phyloP scores from a whole-genome alignment of 2,888 invertebrate species.

The Arctia plantaginis region DNA sequence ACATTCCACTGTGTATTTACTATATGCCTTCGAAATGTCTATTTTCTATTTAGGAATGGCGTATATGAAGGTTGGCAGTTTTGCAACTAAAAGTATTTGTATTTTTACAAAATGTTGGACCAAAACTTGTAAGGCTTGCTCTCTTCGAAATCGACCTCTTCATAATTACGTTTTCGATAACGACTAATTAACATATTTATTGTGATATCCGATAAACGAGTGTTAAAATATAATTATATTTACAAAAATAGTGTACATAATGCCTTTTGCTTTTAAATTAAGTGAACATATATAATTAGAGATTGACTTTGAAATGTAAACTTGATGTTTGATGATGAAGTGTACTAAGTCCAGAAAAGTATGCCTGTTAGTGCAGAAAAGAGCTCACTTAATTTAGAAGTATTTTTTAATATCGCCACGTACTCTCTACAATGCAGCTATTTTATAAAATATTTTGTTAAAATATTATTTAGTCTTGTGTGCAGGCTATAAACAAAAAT shows the following conservation, averaged over 20 bases:
- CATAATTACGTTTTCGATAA: slow-evolving; percentile 38
- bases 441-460: slow-evolving; percentile 23
- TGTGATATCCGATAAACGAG: slow-evolving; percentile 52
- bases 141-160: slow-evolving; percentile 64
- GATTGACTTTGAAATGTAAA: not conserved
- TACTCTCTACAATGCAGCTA: slow-evolving; percentile 45
- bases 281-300: slow-evolving; percentile 1
- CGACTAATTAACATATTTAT: slow-evolving; percentile 40
- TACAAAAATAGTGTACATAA: slow-evolving; percentile 15
- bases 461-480: slow-evolving; percentile 28
- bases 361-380: not conserved
- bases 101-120: slow-evolving; percentile 75
- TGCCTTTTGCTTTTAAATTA: slow-evolving; percentile 2
- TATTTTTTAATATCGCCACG: slow-evolving; percentile 22
- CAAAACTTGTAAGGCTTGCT: slow-evolving; percentile 74
- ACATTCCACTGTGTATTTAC: slow-evolving; percentile 84
- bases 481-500: slow-evolving; percentile 9
- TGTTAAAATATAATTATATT: slow-evolving; percentile 28
- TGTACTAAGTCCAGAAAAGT: not conserved
- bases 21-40: slow-evolving; percentile 75
- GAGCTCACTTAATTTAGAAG: slow-evolving; percentile 9
- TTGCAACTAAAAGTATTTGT: slow-evolving; percentile 57
- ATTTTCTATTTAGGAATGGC: slow-evolving; percentile 68
- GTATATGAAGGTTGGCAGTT: slow-evolving; percentile 53
- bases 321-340: not conserved